phyloP scores from a whole-genome alignment of 2,797 vertebrate species.

The Heterohyrax brucei region DNA sequence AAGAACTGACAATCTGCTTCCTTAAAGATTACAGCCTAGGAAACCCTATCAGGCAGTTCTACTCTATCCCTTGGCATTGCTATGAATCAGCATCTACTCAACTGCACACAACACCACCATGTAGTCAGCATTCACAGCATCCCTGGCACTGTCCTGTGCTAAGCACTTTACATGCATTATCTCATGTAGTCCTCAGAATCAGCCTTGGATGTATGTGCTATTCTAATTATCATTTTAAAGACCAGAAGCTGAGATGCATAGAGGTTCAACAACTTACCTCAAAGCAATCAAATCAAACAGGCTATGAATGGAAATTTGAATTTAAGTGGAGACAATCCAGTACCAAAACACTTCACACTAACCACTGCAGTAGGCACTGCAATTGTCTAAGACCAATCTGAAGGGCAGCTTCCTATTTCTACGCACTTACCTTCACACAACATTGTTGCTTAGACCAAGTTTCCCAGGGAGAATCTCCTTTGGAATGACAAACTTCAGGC shows the following conservation, averaged over 20 bases:
- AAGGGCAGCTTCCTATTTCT: conserved; percentile 45
- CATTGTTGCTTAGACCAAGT: conserved; percentile 29
- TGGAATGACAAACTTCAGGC: conserved; percentile 34
- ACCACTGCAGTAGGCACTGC: neutral
- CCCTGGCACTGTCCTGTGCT: neutral
- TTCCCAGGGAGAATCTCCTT: conserved; percentile 45
- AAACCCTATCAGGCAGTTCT: neutral
- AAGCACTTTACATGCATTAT: conserved; percentile 10
- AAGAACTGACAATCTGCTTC: neutral
- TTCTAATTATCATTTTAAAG: conserved; percentile 56
- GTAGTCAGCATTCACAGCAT: conserved; percentile 50
- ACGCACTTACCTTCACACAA: conserved; percentile 15
- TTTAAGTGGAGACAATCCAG: conserved; percentile 54
- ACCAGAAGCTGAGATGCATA: neutral
- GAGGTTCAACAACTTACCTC: conserved; percentile 47
- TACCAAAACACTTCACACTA: neutral
- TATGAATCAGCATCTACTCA: neutral
- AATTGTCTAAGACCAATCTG: neutral
- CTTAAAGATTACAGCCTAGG: neutral
- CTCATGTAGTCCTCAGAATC: neutral
- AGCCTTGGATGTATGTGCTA: neutral
- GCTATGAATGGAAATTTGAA: conserved; percentile 35
- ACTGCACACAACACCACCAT: neutral
- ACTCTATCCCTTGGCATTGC: neutral
- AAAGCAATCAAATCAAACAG: conserved; percentile 42